Percentiles rank a stretch among this genome's conserved stretches.
phyloP scores from a whole-genome alignment of 2,888 invertebrate species.

The Rhamnusium bicolor region DNA sequence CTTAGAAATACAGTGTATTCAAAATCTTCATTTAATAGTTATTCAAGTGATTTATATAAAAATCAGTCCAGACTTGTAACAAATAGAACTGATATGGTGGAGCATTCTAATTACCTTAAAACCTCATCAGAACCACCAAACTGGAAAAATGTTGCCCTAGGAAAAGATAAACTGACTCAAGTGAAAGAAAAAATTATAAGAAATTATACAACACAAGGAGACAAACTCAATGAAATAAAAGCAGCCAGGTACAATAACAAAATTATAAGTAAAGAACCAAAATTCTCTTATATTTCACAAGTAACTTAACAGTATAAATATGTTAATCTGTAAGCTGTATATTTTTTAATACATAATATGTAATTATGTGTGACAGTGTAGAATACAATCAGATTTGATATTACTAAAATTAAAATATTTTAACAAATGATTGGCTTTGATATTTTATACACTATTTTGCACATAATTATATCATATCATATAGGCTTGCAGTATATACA shows the following conservation, averaged over 20 bases:
- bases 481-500: too few relatives aligned
- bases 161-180: not conserved
- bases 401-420: too few relatives aligned
- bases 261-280: not conserved
- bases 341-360: not conserved
- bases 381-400: too few relatives aligned
- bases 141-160: not conserved
- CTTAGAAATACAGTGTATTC: not conserved
- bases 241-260: constrained; percentile 31
- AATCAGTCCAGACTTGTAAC: constrained; percentile 29
- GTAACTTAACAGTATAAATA: not conserved
- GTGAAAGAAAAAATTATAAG: constrained; percentile 5
- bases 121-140: not conserved
- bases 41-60: not conserved
- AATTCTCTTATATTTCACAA: not conserved
- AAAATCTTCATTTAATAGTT: constrained; percentile 3
- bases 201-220: constrained; percentile 47
- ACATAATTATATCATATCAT: too few relatives aligned
- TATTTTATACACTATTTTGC: too few relatives aligned
- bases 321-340: not conserved
- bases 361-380: too few relatives aligned
- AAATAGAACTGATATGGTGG: not conserved
- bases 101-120: not conserved
- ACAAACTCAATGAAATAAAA: constrained; percentile 55
- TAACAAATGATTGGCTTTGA: too few relatives aligned